Conservation (phyloP, 2,888 invertebrate genomes). For the Drosophila fungiperda region DNA sequence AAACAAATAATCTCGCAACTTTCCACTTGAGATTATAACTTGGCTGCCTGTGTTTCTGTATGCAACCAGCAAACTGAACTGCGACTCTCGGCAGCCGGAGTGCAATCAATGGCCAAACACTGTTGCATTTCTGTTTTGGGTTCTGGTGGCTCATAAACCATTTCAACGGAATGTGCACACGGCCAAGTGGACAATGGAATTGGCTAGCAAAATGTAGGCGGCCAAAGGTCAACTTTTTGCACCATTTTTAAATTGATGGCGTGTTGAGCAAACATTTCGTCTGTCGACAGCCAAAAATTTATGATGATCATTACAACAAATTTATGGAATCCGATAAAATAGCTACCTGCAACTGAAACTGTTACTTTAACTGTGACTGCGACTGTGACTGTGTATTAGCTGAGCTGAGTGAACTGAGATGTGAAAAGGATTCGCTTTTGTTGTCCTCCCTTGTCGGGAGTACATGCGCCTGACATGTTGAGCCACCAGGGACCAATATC, state of each 20-base stretch:
- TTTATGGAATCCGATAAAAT: constrained; percentile 44
- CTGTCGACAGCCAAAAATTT: constrained; percentile 55
- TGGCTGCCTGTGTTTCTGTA: constrained; percentile 16
- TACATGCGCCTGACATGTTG: constrained; percentile 67
- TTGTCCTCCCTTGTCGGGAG: constrained; percentile 37
- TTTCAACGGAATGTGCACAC: constrained; percentile 48
- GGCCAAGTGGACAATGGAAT: constrained; percentile 38
- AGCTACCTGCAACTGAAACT: constrained; percentile 6
- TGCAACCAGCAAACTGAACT: neutral
- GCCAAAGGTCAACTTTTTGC: neutral
- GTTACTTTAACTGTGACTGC: constrained; percentile 1
- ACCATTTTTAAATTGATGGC: neutral
- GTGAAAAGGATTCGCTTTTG: constrained; percentile 54
- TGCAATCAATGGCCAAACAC: constrained; percentile 39
- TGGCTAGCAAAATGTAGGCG: constrained; percentile 25
- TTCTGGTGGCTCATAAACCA: constrained; percentile 48
- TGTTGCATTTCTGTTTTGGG: constrained; percentile 52
- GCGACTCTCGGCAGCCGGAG: neutral
- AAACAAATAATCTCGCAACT: constrained; percentile 37
- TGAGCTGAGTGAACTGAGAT: constrained; percentile 27
- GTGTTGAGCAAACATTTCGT: constrained; percentile 2
- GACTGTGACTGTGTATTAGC: constrained; percentile 12
- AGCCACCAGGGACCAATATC: constrained; percentile 77
- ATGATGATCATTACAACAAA: constrained; percentile 65
- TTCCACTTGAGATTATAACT: constrained; percentile 55